Base-by-base conservation (phyloP, 92 coral and sea anemone genomes). In the Muricea muricata region DNA sequence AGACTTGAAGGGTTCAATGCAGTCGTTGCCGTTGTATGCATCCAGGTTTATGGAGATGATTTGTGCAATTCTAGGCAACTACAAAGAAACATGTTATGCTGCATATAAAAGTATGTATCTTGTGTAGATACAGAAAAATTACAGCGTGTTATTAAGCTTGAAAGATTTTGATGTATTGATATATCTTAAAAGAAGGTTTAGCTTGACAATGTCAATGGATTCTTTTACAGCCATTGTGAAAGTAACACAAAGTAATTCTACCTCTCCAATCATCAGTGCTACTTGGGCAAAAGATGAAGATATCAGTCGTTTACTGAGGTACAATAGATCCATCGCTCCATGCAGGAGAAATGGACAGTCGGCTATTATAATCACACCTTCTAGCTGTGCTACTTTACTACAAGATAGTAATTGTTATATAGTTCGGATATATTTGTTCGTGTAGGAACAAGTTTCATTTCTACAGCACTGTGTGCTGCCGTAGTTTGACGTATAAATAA, bases 211-310 rank as follows among this genome's bases (percentile, higher is more conserved):
- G n/a, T n/a, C n/a, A n/a, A n/a, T n/a, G n/a, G n/a, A 6, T 34
- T 70, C 29, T n/a, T 20, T 21, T 32, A 48, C 52, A 78, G 83
- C 83, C 58, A 78, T 78, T 78, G 83, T 78, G 8, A 56, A 41
- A 78, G 55, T 23, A 23, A 78, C 41, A 6, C 83, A 78, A 35
- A 78, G 71, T 29, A 56, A 20, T 46, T 78, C 83, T 58, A 55
- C 21, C 52, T 93, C 99, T 23, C 90, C 91, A 25, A 93, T 96
- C 32, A 92, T 96, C 82, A 96, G 99, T 73, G 99, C 94, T 25
- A 90, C 94, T 0, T 96, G 99, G 99, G 90, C 99, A 21, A 96
- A 96, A 70, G 99, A 96, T 70, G 99, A 96, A 34, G 99, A 96
- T 40, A 96, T 96, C 30, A 96, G 99, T 86, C 93, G 99, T 34